These are phyloP conservation scores for Mus spicilegus DNA, from an alignment of 2,113 vertebrate species.

Conservation along the genomic window DNA sequence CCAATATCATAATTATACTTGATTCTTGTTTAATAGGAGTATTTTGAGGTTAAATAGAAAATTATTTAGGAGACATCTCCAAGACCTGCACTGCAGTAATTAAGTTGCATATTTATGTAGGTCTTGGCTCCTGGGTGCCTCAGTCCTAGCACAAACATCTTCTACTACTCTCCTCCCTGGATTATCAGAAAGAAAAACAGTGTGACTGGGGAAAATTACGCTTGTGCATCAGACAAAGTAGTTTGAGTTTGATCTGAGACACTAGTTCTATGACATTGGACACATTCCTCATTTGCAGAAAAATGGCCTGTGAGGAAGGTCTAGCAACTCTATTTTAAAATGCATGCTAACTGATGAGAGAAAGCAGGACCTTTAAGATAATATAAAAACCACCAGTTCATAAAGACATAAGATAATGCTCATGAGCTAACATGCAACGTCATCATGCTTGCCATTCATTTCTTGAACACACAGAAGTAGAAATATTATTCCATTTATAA, in stretches of 20 bases:
- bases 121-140: slow-evolving; percentile 47
- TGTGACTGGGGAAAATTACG: not conserved
- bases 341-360: not conserved
- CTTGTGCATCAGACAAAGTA: not conserved
- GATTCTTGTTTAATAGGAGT: slow-evolving; percentile 64
- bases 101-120: slow-evolving; percentile 42
- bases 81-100: slow-evolving; percentile 29
- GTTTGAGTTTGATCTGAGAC: slow-evolving; percentile 2
- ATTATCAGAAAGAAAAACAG: not conserved
- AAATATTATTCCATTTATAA: not conserved
- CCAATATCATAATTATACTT: slow-evolving; percentile 70
- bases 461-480: not conserved
- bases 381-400: not conserved
- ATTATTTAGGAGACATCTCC: slow-evolving; percentile 70
- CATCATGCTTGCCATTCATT: not conserved
- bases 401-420: not conserved
- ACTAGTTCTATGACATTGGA: not conserved
- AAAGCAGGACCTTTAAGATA: not conserved
- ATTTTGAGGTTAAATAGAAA: slow-evolving; percentile 73
- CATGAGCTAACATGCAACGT: not conserved
- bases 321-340: not conserved
- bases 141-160: not conserved
- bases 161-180: not conserved
- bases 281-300: not conserved
- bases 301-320: not conserved